Base-by-base conservation (phyloP, 2,797 vertebrate species). In the Labroides dimidiatus region DNA sequence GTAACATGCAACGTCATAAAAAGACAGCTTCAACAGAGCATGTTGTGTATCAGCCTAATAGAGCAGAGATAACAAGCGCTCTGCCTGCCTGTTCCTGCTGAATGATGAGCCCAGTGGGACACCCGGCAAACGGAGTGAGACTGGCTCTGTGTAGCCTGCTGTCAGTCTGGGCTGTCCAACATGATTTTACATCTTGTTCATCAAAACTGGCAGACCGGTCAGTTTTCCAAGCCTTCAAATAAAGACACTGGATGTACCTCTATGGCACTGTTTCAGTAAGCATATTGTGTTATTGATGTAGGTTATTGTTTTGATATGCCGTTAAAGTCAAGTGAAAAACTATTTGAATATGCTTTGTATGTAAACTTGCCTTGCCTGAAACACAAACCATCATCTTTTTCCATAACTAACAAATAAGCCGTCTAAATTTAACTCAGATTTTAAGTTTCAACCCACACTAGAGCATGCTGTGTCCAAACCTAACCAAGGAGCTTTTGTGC, bases 51-150 rank as follows among this genome's bases (percentile, higher is more conserved):
- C 74, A 27, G 78, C 54, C 77, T 69, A 80, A 80, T 20, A 64
- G 76, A 87, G 81, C 47, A 20, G 36, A 73, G 71, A 77, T 69
- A 87, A 90, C 69, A 69, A 87, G 80, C 60, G 21, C 30, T 37
- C 48, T 14, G 63, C 10, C 76, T 39, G 76, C 49, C 52, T 59
- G 58, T 69, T 33, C 75, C 63, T 44, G 60, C 9, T 76, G 77
- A 78, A 54, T 61, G 72, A 72, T 51, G 55, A 58, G 33, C 37
- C 16, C 77, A 72, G 61, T 16, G 56, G 64, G 75, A 70, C 27
- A 23, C 23, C 49, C 13, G 49, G 59, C 42, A 24, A 20, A 58
- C 52, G 41, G 65, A 11, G 17, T 12, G 48, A 52, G 47, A 60
- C 63, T 24, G 17, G 24, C 60, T 57, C 19, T 50, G 37, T 4